Percentiles rank a stretch among this genome's conserved stretches.
Conservation (phyloP, 2,888 invertebrate genomes). For the Drosophila tanythrix region DNA sequence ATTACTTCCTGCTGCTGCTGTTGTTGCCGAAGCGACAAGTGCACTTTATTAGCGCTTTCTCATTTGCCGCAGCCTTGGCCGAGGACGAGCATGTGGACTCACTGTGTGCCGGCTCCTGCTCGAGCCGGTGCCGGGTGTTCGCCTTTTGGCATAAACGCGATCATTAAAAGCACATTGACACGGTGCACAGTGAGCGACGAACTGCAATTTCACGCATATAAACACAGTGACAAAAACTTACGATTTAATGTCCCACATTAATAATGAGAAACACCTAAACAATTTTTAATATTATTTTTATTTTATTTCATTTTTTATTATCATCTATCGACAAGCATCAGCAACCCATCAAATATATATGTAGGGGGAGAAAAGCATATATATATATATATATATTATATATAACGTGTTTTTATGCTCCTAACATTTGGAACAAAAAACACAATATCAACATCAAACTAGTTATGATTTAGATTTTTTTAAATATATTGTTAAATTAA, state of each 20-base stretch:
- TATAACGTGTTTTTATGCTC: not conserved
- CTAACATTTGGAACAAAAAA: not conserved
- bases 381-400: not conserved
- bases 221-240: not conserved
- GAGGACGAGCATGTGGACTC: not conserved
- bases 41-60: conserved; percentile 68
- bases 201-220: not conserved
- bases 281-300: too few relatives aligned
- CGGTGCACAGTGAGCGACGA: conserved; percentile 31
- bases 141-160: conserved; percentile 70
- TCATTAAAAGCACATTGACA: conserved; percentile 74
- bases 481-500: too few relatives aligned
- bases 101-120: conserved; percentile 2
- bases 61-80: conserved; percentile 46
- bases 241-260: not conserved
- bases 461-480: not conserved
- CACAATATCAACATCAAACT: not conserved
- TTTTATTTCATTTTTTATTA: too few relatives aligned
- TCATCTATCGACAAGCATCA: not conserved
- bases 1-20: conserved; percentile 20
- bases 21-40: conserved; percentile 56
- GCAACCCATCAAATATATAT: not conserved
- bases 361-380: not conserved
- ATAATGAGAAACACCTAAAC: not conserved
- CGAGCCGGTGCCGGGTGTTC: conserved; percentile 15